phyloP scores from a whole-genome alignment of 2,888 invertebrate species.

The Monopis laevigella region DNA sequence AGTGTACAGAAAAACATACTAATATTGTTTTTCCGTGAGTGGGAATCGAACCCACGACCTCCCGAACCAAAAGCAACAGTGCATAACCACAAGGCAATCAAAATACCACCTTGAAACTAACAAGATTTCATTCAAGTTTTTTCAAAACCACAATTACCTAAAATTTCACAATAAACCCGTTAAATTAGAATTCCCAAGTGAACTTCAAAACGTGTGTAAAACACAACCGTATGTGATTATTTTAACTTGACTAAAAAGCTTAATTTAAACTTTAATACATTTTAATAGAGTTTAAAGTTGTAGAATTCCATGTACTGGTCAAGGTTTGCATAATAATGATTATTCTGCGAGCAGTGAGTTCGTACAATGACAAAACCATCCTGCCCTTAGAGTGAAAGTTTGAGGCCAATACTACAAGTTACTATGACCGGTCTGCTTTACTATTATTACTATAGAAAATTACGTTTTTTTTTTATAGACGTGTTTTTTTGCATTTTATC shows the following conservation, averaged over 20 bases:
- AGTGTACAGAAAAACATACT: too few species aligned
- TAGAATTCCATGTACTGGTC: constrained; percentile 7
- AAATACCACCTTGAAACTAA: neutral
- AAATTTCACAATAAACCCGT: constrained; percentile 6
- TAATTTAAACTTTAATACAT: too few species aligned
- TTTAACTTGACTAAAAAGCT: too few species aligned
- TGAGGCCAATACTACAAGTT: constrained; percentile 4
- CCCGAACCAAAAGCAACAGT: neutral
- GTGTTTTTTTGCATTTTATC: too few species aligned
- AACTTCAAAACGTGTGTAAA: constrained; percentile 8
- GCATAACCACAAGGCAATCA: neutral
- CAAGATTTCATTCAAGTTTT: constrained; percentile 1
- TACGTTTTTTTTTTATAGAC: too few species aligned
- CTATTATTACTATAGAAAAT: too few species aligned
- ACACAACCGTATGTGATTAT: neutral
- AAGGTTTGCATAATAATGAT: constrained; percentile 4
- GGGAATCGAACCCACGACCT: too few species aligned
- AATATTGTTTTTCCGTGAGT: too few species aligned
- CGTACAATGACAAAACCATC: too few species aligned
- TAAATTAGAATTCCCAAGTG: constrained; percentile 7
- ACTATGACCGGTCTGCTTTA: constrained; percentile 7
- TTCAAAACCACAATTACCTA: constrained; percentile 4
- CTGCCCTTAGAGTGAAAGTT: constrained; percentile 11
- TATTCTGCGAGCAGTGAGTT: constrained; percentile 3
- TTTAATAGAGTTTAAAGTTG: too few species aligned